Conservation (phyloP, 2,113 vertebrate species). For the Psettodes erumei region DNA sequence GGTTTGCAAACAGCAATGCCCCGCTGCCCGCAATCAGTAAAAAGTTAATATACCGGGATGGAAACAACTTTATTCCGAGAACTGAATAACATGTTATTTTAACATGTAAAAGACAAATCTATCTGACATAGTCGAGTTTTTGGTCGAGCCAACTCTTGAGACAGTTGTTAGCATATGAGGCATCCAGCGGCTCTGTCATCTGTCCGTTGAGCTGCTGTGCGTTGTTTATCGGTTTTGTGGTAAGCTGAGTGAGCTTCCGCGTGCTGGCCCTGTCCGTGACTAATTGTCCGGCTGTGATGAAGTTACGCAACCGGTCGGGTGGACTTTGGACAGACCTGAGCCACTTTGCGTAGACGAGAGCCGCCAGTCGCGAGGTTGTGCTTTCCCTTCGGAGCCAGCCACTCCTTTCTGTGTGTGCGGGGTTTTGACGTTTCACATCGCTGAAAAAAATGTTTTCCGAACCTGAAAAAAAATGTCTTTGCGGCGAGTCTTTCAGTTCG, state of each 20-base stretch:
- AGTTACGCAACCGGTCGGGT: too few relatives aligned
- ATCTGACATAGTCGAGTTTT: too few relatives aligned
- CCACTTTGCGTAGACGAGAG: too few relatives aligned
- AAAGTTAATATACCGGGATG: neutral
- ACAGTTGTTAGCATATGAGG: neutral
- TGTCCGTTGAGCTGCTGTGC: neutral
- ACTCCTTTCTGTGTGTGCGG: too few relatives aligned
- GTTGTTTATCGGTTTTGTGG: slow-evolving; percentile 25
- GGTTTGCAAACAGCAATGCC: neutral
- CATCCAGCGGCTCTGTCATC: neutral
- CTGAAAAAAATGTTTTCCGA: neutral
- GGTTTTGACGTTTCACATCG: neutral
- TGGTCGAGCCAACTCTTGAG: too few relatives aligned
- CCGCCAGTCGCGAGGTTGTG: too few relatives aligned
- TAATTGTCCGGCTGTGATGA: too few relatives aligned
- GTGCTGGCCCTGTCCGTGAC: too few relatives aligned
- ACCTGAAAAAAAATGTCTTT: slow-evolving; percentile 7
- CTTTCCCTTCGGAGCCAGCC: too few relatives aligned
- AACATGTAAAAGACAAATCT: neutral
- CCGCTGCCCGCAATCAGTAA: neutral
- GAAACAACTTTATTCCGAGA: neutral
- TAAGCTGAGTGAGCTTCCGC: slow-evolving; percentile 15
- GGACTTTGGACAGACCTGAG: too few relatives aligned
- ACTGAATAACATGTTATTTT: neutral
- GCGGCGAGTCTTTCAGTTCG: neutral